These are phyloP conservation scores for Tyrophagus putrescentiae DNA, from an alignment of 1,140 invertebrate species.

Conservation along the genomic window DNA sequence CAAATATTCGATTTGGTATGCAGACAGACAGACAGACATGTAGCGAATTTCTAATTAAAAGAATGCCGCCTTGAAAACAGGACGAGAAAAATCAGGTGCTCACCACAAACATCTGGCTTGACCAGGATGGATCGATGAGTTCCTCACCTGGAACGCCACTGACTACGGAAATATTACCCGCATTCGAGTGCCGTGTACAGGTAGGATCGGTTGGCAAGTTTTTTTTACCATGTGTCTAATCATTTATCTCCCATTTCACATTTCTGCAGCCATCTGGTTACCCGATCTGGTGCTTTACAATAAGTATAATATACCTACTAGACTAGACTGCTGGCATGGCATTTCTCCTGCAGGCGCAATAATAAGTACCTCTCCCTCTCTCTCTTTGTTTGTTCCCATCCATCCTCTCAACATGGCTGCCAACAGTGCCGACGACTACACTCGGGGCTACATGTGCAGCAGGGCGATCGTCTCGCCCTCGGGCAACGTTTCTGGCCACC, in stretches of 20 bases:
- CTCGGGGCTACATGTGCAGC: slow-evolving; percentile 40
- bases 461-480: slow-evolving; percentile 39
- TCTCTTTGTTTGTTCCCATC: too few species aligned
- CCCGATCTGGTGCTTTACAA: slow-evolving; percentile 46
- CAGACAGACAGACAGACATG: background rate
- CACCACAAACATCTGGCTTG: slow-evolving; percentile 46
- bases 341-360: too few species aligned
- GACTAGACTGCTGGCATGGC: too few species aligned
- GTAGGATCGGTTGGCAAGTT: too few species aligned
- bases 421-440: slow-evolving; percentile 42
- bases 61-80: slow-evolving; percentile 29
- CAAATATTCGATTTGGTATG: slow-evolving; percentile 42
- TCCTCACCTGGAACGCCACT: slow-evolving; percentile 39
- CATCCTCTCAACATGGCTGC: too few species aligned
- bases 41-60: background rate
- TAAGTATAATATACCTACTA: slow-evolving; percentile 28
- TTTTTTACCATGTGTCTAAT: too few species aligned
- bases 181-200: slow-evolving; percentile 40
- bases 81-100: slow-evolving; percentile 49
- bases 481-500: slow-evolving; percentile 45
- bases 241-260: too few species aligned
- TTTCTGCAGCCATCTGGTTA: slow-evolving; percentile 43
- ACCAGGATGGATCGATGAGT: slow-evolving; percentile 43
- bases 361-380: too few species aligned
- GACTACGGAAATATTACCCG: slow-evolving; percentile 38